phyloP scores from a whole-genome alignment of 2,888 invertebrate species.

The Thyatira batis region DNA sequence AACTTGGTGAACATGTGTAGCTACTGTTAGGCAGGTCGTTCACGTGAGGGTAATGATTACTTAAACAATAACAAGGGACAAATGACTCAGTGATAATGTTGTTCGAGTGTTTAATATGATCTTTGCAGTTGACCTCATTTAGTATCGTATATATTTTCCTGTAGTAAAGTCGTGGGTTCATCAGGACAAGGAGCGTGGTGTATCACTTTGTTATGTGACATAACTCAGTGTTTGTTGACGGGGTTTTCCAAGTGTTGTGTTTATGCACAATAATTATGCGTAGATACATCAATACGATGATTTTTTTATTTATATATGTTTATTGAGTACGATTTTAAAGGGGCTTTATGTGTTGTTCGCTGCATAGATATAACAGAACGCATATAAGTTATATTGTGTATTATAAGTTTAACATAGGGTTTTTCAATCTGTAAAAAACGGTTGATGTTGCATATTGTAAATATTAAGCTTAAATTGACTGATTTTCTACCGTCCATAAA shows the following conservation, averaged over 20 bases:
- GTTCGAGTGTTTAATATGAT: conserved; percentile 17
- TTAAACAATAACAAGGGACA: background rate
- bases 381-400: too few species aligned
- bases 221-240: background rate
- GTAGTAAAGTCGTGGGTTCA: conserved; percentile 16
- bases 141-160: conserved; percentile 16
- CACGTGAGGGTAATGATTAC: conserved; percentile 1
- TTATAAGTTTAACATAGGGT: background rate
- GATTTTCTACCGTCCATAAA: background rate
- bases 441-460: background rate
- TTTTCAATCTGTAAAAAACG: background rate
- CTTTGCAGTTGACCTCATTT: conserved; percentile 12
- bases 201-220: background rate
- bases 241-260: background rate
- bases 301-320: background rate
- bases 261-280: background rate
- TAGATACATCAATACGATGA: background rate
- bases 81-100: conserved; percentile 1
- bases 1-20: conserved; percentile 52
- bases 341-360: too few species aligned
- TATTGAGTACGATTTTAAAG: background rate
- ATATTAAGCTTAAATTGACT: background rate
- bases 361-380: too few species aligned
- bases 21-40: background rate
- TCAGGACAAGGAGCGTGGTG: conserved; percentile 8